Conservation (phyloP, 2,797 vertebrate species). For the Falco rusticolus region DNA sequence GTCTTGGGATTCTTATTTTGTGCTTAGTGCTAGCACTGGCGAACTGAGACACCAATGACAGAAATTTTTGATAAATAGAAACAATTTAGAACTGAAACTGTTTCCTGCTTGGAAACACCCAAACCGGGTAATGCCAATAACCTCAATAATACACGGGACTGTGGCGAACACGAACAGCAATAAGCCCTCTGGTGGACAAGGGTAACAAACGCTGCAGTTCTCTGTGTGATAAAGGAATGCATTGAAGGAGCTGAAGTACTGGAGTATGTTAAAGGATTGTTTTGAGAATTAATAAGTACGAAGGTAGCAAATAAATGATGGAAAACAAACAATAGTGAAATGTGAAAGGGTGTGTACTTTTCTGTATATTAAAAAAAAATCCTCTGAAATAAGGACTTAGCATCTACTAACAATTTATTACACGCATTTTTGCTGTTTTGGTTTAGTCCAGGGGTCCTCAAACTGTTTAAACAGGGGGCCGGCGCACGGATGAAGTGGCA, state of each 20-base stretch:
- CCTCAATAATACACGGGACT: too few relatives aligned
- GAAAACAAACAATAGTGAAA: accelerated
- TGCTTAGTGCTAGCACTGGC: not conserved
- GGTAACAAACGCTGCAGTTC: not conserved
- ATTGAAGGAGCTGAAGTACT: accelerated
- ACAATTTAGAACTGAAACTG: not conserved
- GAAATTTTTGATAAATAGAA: not conserved
- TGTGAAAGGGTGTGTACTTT: not conserved
- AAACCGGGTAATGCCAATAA: not conserved
- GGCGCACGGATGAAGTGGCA: too few relatives aligned
- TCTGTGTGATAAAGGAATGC: accelerated
- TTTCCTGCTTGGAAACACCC: not conserved
- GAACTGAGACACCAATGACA: not conserved
- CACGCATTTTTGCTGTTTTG: not conserved
- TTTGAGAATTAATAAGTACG: not conserved
- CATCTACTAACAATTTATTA: not conserved
- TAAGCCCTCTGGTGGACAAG: constrained; percentile 13
- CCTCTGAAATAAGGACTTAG: not conserved
- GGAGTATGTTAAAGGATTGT: not conserved
- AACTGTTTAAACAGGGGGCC: too few relatives aligned
- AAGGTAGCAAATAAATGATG: not conserved
- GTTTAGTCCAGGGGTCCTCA: not conserved
- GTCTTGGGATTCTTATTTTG: not conserved
- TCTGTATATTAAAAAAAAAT: not conserved
- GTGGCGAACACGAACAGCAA: not conserved